Evolutionary conservation across 2,113 vertebrate species (phyloP).

Genomic region (Trinectes maculatus): DNA sequence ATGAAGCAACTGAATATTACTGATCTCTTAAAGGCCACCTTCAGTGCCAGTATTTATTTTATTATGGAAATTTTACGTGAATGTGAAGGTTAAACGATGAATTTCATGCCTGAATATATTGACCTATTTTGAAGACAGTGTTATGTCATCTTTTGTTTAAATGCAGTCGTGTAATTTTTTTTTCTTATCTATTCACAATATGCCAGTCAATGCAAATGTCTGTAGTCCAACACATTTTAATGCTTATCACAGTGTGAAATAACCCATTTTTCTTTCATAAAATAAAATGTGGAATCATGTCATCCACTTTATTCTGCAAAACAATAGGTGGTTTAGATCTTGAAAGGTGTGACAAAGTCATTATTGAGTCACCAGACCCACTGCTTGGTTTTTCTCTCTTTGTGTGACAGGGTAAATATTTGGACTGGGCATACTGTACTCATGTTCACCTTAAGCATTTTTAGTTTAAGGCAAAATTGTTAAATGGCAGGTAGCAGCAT

Average conservation of each 20-base stretch:
- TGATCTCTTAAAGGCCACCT: conserved; percentile 30
- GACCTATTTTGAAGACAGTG: background rate
- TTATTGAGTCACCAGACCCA: background rate
- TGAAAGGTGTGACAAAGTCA: background rate
- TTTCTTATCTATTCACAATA: background rate
- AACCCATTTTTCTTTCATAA: background rate
- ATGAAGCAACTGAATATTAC: conserved; percentile 15
- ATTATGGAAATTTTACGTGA: background rate
- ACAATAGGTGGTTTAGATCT: background rate
- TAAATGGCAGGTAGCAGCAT: conserved; percentile 52
- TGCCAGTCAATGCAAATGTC: conserved; percentile 21
- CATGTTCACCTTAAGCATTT: conserved; percentile 18
- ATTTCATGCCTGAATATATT: conserved; percentile 29
- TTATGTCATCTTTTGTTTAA: conserved; percentile 6
- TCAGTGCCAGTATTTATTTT: conserved; percentile 45
- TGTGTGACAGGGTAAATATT: conserved; percentile 55
- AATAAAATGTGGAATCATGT: conserved; percentile 9
- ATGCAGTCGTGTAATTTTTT: conserved; percentile 18
- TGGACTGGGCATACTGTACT: conserved; percentile 25
- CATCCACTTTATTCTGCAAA: background rate
- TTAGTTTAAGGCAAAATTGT: conserved; percentile 28
- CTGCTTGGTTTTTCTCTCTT: conserved; percentile 11
- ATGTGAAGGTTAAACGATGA: conserved; percentile 1
- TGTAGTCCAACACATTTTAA: conserved; percentile 1
- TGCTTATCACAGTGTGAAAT: conserved; percentile 9